A percentile compares a stretch with the other conserved stretches of the same genome.
These are phyloP conservation scores for Zeus faber DNA, from an alignment of 2,113 vertebrate genomes.

Conservation along the genomic window DNA sequence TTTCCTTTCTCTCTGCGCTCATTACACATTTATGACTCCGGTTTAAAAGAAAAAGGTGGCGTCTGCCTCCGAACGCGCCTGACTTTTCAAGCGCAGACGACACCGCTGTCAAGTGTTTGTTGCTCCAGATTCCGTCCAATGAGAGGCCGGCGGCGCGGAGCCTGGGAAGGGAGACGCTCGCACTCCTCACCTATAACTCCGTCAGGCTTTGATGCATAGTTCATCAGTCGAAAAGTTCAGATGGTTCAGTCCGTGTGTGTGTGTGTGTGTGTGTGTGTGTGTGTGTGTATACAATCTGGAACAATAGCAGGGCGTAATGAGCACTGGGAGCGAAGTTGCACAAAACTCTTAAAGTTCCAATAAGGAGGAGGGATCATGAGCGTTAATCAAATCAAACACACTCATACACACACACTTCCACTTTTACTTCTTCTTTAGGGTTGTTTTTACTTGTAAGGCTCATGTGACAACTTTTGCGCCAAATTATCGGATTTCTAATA, in stretches of 20 bases:
- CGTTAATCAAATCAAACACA: slow-evolving; percentile 6
- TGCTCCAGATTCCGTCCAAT: slow-evolving; percentile 76
- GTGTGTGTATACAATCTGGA: slow-evolving; percentile 51
- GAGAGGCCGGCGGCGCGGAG: slow-evolving; percentile 41
- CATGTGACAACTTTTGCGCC: no score
- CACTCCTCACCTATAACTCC: slow-evolving; percentile 63
- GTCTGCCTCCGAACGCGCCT: slow-evolving; percentile 64
- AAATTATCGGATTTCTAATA: no score
- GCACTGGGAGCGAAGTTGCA: no score
- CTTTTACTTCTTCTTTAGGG: no score
- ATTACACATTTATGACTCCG: slow-evolving; percentile 76
- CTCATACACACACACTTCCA: slow-evolving; percentile 1
- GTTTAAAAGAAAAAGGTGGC: slow-evolving; percentile 73
- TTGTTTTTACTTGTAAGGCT: no score
- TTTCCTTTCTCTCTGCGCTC: slow-evolving; percentile 54
- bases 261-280: slow-evolving; percentile 24
- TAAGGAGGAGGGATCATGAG: no score
- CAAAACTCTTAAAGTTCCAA: no score
- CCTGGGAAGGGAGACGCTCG: slow-evolving; percentile 47
- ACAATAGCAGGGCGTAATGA: slow-evolving; percentile 66
- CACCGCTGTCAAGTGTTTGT: slow-evolving; percentile 69
- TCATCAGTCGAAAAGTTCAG: slow-evolving; percentile 69
- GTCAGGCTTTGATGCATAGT: slow-evolving; percentile 65
- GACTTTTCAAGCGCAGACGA: slow-evolving; percentile 69
- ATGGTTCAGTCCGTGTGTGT: slow-evolving; percentile 58